A percentile compares a stretch with the other conserved stretches of the same genome.
phyloP scores from a whole-genome alignment of 1,140 invertebrate genomes.

The Pomacea maculata region DNA sequence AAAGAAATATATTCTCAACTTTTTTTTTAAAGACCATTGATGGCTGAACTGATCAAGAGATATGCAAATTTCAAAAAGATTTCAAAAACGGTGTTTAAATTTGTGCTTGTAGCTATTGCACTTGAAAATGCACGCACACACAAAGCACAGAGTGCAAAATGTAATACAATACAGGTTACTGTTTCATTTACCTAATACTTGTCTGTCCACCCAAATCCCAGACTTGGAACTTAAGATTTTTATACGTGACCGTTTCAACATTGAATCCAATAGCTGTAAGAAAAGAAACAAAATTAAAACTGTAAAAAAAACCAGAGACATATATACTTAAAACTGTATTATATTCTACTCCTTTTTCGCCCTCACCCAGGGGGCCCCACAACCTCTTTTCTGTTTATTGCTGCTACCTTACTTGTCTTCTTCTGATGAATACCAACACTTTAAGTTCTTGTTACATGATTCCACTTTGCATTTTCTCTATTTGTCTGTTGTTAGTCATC shows the following conservation, averaged over 20 bases:
- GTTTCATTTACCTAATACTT: constrained; percentile 76
- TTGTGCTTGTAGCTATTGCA: background rate
- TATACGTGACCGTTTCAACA: constrained; percentile 96
- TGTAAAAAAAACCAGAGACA: background rate
- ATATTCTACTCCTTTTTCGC: background rate
- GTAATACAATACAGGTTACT: background rate
- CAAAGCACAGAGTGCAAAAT: background rate
- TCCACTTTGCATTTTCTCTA: no score
- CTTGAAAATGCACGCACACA: background rate
- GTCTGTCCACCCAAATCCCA: constrained; percentile 99
- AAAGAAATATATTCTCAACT: background rate
- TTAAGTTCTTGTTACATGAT: no score
- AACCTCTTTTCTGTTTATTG: background rate
- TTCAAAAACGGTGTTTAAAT: no score
- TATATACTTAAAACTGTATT: background rate
- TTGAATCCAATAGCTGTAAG: constrained; percentile 93
- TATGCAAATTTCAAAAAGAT: no score
- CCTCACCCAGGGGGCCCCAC: background rate
- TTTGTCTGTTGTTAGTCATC: no score
- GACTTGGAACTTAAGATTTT: constrained; percentile 99
- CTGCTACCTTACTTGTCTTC: background rate
- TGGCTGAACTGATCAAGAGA: no score
- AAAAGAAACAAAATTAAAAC: constrained; percentile 68
- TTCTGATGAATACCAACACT: background rate
- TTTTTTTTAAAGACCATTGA: no score